Evolutionary conservation across 2,113 vertebrate species (phyloP).

Genomic region (Coreoperca whiteheadi): DNA sequence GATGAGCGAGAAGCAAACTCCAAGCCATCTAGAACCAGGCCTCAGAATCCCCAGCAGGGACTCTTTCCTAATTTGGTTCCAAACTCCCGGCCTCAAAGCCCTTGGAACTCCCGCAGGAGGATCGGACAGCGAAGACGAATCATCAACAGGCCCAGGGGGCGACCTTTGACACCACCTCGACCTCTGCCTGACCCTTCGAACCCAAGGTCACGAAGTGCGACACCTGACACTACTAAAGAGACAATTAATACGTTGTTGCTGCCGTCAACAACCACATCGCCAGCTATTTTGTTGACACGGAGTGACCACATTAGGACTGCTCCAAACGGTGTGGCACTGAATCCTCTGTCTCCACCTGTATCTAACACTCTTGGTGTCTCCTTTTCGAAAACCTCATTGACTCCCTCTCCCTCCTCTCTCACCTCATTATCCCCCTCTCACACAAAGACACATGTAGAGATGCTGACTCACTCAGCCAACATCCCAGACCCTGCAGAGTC

Average conservation of each 20-base stretch:
- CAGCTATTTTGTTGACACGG: slow-evolving; percentile 13
- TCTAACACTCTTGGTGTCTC: slow-evolving; percentile 24
- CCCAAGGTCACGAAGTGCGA: slow-evolving; percentile 39
- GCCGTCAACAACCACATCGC: slow-evolving; percentile 40
- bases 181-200: slow-evolving; percentile 51
- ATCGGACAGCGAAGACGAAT: slow-evolving; percentile 84
- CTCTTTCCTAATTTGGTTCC: slow-evolving; percentile 47
- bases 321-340: slow-evolving; percentile 25
- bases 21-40: slow-evolving; percentile 26
- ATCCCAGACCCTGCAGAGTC: slow-evolving; percentile 50
- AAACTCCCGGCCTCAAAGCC: slow-evolving; percentile 66
- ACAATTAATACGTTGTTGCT: slow-evolving; percentile 7
- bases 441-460: slow-evolving; percentile 54
- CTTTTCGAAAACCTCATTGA: slow-evolving; percentile 31
- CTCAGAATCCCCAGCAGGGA: slow-evolving; percentile 23
- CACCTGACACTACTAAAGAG: slow-evolving; percentile 38
- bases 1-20: slow-evolving; percentile 28
- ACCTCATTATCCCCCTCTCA: slow-evolving; percentile 38
- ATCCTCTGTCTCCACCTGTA: slow-evolving; percentile 21
- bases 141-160: slow-evolving; percentile 80
- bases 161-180: slow-evolving; percentile 56
- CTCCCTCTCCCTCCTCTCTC: slow-evolving; percentile 24
- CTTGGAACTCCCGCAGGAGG: slow-evolving; percentile 82
- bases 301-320: slow-evolving; percentile 16
- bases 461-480: slow-evolving; percentile 56